A percentile compares a stretch with the other conserved stretches of the same genome.
phyloP scores from a whole-genome alignment of 2,888 invertebrate species.

The Muschampia plurimacula region DNA sequence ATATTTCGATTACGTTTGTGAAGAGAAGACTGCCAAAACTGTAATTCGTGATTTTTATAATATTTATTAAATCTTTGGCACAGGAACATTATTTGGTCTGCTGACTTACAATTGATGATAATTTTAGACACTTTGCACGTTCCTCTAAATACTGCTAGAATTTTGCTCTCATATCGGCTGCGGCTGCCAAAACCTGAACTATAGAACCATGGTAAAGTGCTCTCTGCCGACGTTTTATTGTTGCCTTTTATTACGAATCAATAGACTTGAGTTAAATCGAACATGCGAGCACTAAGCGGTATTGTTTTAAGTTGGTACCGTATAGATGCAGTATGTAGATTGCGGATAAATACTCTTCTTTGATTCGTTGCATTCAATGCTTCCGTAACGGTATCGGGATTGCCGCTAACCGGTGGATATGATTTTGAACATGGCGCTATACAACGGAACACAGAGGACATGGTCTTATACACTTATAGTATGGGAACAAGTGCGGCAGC shows the following conservation, averaged over 20 bases:
- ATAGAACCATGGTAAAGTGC: slow-evolving; percentile 8
- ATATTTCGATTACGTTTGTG: too few species aligned
- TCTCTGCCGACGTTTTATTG: slow-evolving; percentile 11
- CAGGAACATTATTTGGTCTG: neutral
- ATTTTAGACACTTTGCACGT: neutral
- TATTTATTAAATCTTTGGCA: neutral
- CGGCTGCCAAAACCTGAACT: slow-evolving; percentile 24
- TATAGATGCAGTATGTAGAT: slow-evolving; percentile 10
- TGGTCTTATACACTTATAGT: neutral
- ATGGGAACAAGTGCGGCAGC: neutral
- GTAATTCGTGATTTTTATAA: too few species aligned
- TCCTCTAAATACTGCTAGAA: neutral
- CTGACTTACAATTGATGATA: neutral
- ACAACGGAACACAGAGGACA: neutral
- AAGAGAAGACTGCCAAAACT: too few species aligned
- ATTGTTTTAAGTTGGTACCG: slow-evolving; percentile 19
- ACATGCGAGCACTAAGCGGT: slow-evolving; percentile 18
- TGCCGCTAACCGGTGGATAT: slow-evolving; percentile 22
- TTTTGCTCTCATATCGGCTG: neutral
- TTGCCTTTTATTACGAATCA: slow-evolving; percentile 22
- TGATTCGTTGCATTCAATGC: slow-evolving; percentile 16
- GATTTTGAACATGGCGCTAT: slow-evolving; percentile 21
- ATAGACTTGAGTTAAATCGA: slow-evolving; percentile 24
- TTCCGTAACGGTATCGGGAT: slow-evolving; percentile 15
- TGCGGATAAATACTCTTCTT: slow-evolving; percentile 6